Conservation (phyloP, 2,113 vertebrate species). For the Nestor notabilis region DNA sequence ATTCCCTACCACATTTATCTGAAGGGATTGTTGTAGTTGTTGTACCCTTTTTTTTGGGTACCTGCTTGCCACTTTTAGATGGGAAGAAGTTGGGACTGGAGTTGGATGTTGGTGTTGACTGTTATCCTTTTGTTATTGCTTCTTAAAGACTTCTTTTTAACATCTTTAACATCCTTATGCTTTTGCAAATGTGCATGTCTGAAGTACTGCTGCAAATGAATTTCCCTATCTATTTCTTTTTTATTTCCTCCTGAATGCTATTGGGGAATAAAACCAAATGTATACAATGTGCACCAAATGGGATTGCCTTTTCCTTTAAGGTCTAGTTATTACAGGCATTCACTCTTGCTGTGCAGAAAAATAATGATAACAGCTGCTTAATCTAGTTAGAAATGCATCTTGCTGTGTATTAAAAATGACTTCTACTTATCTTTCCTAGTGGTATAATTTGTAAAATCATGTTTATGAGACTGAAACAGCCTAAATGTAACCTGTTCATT, state of each 20-base stretch:
- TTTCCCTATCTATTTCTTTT: slow-evolving; percentile 45
- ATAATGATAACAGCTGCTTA: slow-evolving; percentile 72
- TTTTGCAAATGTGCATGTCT: neutral
- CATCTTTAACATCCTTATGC: neutral
- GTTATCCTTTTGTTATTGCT: neutral
- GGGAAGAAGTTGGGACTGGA: neutral
- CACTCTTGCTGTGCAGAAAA: slow-evolving; percentile 57
- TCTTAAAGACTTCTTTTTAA: neutral
- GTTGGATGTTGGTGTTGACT: neutral
- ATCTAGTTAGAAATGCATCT: slow-evolving; percentile 78
- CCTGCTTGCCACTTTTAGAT: neutral
- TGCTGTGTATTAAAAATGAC: slow-evolving; percentile 77
- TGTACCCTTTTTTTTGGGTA: neutral
- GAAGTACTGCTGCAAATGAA: slow-evolving; percentile 46
- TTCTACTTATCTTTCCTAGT: slow-evolving; percentile 70
- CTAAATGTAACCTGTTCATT: neutral
- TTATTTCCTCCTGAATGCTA: neutral
- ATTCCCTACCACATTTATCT: neutral
- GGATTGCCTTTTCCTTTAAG: slow-evolving; percentile 27
- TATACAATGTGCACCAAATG: neutral
- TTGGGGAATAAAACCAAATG: slow-evolving; percentile 17
- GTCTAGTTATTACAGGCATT: slow-evolving; percentile 32
- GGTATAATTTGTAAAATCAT: slow-evolving; percentile 65
- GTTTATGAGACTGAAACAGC: slow-evolving; percentile 60
- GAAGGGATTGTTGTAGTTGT: too few species aligned